A percentile compares a stretch with the other conserved stretches of the same genome.
Conservation (phyloP, 2,888 invertebrate species). For the Dione vanillae region DNA sequence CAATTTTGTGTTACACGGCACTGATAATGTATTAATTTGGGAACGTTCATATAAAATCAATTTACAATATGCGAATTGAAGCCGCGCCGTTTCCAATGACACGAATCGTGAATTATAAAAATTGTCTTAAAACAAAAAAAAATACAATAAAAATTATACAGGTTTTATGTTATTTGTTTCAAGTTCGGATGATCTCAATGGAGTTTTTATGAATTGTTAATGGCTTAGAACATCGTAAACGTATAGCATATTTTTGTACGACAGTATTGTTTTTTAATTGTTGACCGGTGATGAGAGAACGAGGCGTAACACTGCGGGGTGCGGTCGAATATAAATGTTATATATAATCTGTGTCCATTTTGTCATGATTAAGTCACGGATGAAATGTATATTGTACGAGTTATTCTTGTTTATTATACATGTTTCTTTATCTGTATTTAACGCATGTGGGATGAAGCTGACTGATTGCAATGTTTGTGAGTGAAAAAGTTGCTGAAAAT, state of each 20-base stretch:
- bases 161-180: conserved; percentile 36
- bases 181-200: conserved; percentile 33
- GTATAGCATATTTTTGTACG: conserved; percentile 24
- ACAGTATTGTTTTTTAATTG: conserved; percentile 33
- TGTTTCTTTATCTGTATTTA: not conserved
- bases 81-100: conserved; percentile 29
- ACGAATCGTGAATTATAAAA: conserved; percentile 37
- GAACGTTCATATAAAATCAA: conserved; percentile 28
- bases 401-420: not conserved
- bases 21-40: conserved; percentile 17
- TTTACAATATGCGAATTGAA: conserved; percentile 31
- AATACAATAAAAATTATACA: conserved; percentile 12
- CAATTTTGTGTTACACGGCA: conserved; percentile 5
- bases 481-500: not conserved
- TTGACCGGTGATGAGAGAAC: conserved; percentile 21
- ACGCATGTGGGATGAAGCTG: not conserved
- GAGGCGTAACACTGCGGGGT: conserved; percentile 29
- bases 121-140: not conserved
- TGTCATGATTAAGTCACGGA: conserved; percentile 8
- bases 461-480: not conserved
- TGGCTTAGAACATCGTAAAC: conserved; percentile 37
- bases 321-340: not conserved
- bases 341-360: not conserved
- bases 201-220: conserved; percentile 44
- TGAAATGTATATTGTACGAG: not conserved